Percentiles rank a stretch among this genome's conserved stretches.
phyloP scores from a whole-genome alignment of 2,888 invertebrate species.

The Eremobia ochroleuca region DNA sequence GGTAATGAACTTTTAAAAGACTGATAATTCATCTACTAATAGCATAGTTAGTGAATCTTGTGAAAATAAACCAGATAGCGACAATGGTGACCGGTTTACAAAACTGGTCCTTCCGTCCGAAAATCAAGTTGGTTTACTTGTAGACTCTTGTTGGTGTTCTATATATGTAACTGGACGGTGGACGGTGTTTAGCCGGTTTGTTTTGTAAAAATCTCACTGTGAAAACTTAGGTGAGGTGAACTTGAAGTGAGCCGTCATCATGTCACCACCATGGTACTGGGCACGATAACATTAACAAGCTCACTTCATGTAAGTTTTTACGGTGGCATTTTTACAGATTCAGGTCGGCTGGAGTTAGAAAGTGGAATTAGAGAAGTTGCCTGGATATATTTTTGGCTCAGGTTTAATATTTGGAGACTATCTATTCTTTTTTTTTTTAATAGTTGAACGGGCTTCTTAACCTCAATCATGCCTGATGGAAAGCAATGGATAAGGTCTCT shows the following conservation, averaged over 20 bases:
- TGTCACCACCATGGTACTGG: not conserved
- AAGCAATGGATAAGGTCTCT: not conserved
- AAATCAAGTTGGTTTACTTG: conserved; percentile 20
- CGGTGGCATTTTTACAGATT: not conserved
- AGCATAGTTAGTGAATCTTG: not conserved
- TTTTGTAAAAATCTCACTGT: not conserved
- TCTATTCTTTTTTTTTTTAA: not conserved
- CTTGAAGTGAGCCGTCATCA: not conserved
- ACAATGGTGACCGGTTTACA: conserved; percentile 16
- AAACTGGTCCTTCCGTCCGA: conserved; percentile 16
- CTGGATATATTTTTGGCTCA: not conserved
- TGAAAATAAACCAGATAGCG: not conserved
- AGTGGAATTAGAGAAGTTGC: not conserved
- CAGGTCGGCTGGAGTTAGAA: not conserved
- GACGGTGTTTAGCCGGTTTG: not conserved
- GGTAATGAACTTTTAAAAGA: not conserved
- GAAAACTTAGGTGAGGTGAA: not conserved
- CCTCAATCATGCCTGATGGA: not conserved
- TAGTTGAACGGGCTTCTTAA: not conserved
- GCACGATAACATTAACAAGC: not conserved
- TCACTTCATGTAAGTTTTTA: not conserved
- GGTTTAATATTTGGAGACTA: not conserved
- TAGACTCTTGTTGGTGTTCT: not conserved
- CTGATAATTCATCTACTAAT: not conserved
- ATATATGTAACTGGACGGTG: not conserved